Conservation (phyloP, 1,140 invertebrate species). For the Oscheius sp. region DNA sequence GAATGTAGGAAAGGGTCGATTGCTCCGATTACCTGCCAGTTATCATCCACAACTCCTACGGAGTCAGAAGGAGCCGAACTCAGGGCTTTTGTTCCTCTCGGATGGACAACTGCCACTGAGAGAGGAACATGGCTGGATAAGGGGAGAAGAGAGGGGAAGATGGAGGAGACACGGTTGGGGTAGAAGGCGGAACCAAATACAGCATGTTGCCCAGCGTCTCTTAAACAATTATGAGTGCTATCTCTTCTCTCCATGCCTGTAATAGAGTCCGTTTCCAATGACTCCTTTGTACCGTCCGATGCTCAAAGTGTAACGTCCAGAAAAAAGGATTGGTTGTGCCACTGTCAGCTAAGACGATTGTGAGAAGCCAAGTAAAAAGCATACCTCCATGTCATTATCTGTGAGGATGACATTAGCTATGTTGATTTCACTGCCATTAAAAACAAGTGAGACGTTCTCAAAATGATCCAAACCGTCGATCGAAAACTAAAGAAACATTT, state of each 20-base stretch:
- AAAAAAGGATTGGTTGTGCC: slow-evolving; percentile 18
- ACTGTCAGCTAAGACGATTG: neutral
- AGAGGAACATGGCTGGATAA: slow-evolving; percentile 10
- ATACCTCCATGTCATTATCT: slow-evolving; percentile 17
- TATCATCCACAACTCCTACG: slow-evolving; percentile 18
- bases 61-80: neutral
- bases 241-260: neutral
- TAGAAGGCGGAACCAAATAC: slow-evolving; percentile 17
- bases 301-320: slow-evolving; percentile 22
- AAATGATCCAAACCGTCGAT: slow-evolving; percentile 23
- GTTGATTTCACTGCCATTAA: slow-evolving; percentile 11
- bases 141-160: slow-evolving; percentile 8
- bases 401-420: slow-evolving; percentile 26
- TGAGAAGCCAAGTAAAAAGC: neutral
- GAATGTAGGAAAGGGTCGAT: neutral
- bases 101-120: slow-evolving; percentile 20
- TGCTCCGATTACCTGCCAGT: slow-evolving; percentile 24
- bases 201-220: slow-evolving; percentile 32
- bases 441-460: slow-evolving; percentile 26
- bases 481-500: neutral
- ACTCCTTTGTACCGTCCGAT: slow-evolving; percentile 30
- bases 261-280: slow-evolving; percentile 25
- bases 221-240: neutral
- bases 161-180: slow-evolving; percentile 16
- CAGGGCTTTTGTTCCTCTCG: slow-evolving; percentile 8